Conservation (phyloP, 30 jellyfish, hydroid and myxozoan species). For the Aurelia sp. region DNA sequence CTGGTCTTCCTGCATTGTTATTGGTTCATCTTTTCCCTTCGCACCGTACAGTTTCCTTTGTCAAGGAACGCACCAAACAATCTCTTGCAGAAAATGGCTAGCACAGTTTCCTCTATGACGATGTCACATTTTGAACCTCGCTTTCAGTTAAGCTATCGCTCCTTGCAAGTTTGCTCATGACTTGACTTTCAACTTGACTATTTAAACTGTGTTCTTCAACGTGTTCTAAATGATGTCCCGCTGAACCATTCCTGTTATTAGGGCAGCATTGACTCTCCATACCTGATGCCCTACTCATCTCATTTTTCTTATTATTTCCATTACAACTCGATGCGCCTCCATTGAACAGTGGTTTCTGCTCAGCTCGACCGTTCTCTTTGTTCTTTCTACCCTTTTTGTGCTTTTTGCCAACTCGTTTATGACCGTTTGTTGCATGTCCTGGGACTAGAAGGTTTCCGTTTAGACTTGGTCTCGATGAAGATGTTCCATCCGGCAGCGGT, state of each 20-base stretch:
- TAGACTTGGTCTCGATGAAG: too few species aligned
- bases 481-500: too few species aligned
- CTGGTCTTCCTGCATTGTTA: too few species aligned
- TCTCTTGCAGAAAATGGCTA: too few species aligned
- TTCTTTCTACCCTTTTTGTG: neutral
- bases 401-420: constrained; percentile 11
- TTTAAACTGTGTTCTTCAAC: neutral
- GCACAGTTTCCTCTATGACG: neutral
- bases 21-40: too few species aligned
- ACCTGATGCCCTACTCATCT: too few species aligned
- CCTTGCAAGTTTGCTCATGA: neutral
- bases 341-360: neutral
- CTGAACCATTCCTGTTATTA: neutral
- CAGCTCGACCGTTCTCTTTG: constrained; percentile 23
- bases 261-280: too few species aligned
- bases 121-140: constrained; percentile 5
- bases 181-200: neutral
- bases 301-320: neutral
- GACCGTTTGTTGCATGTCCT: neutral
- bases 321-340: neutral
- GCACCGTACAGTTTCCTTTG: too few species aligned
- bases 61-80: too few species aligned
- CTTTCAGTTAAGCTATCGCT: constrained; percentile 13
- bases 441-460: constrained; percentile 11
- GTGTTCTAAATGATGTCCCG: neutral